These are phyloP conservation scores for Lucinisca nassula DNA, from an alignment of 2,888 invertebrate genomes.

Conservation along the genomic window DNA sequence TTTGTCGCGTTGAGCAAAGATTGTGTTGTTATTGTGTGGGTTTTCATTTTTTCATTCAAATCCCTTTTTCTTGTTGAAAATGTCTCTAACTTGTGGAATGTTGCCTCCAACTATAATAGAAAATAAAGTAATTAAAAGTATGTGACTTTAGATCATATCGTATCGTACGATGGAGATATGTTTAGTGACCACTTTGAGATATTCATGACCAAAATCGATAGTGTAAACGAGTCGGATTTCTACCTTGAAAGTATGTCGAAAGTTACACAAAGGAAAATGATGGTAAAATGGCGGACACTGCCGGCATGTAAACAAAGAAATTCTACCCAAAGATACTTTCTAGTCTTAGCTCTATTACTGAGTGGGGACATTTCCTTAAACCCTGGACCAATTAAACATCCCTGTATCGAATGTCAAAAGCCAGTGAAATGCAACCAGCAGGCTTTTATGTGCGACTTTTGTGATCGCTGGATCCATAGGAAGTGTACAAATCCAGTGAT, in stretches of 20 bases:
- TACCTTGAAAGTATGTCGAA: neutral
- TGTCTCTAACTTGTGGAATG: too few relatives aligned
- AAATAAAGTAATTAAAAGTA: too few relatives aligned
- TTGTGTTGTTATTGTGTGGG: too few relatives aligned
- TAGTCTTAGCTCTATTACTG: neutral
- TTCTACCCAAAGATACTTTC: neutral
- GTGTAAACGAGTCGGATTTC: neutral
- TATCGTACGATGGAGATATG: too few relatives aligned
- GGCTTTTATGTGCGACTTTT: too few relatives aligned
- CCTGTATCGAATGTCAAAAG: neutral
- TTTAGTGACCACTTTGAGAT: neutral
- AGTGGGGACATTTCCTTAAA: neutral
- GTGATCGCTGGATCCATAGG: neutral
- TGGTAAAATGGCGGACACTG: neutral
- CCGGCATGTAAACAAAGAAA: neutral
- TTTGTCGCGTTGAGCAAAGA: too few relatives aligned
- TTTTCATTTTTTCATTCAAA: too few relatives aligned
- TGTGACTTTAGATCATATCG: too few relatives aligned
- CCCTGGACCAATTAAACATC: neutral
- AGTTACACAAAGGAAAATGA: neutral
- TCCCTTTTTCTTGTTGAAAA: too few relatives aligned
- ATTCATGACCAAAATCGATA: neutral
- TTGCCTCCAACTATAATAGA: too few relatives aligned
- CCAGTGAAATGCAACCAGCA: neutral
- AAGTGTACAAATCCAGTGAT: neutral